Evolutionary conservation across 2,797 vertebrate species (phyloP).

Genomic region (Halcyon badia): DNA sequence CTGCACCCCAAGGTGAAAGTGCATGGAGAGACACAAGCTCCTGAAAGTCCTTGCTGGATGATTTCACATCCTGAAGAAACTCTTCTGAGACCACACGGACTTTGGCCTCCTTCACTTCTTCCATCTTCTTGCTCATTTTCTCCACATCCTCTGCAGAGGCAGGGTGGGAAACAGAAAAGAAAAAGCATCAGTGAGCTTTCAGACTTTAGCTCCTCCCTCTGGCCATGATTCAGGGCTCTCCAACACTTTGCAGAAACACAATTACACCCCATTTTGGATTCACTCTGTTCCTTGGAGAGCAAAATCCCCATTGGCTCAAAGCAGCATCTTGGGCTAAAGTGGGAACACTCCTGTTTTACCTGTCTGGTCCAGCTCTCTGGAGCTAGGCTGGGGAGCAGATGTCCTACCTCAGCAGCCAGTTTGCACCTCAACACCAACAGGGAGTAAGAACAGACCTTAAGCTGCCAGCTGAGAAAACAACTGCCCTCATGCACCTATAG

Average conservation of each 20-base stretch:
- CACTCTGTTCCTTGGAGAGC: background rate
- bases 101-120: conserved; percentile 90
- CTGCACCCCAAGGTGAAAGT: conserved; percentile 93
- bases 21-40: conserved; percentile 89
- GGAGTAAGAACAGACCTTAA: background rate
- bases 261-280: background rate
- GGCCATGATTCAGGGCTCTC: background rate
- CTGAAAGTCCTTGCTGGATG: conserved; percentile 87
- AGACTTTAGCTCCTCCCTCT: background rate
- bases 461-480: background rate
- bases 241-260: background rate
- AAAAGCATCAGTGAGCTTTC: background rate
- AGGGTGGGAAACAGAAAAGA: background rate
- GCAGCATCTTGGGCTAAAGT: background rate
- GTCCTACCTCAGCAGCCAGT: background rate
- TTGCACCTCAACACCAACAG: background rate
- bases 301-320: background rate
- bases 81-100: conserved; percentile 91
- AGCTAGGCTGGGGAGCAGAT: background rate
- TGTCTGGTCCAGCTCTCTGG: background rate
- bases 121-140: conserved; percentile 98
- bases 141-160: conserved; percentile 91
- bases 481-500: background rate
- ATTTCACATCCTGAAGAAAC: conserved; percentile 90
- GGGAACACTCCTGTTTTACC: background rate